Evolutionary conservation across 2,113 vertebrate species (phyloP).

Genomic region (Scomber japonicus): DNA sequence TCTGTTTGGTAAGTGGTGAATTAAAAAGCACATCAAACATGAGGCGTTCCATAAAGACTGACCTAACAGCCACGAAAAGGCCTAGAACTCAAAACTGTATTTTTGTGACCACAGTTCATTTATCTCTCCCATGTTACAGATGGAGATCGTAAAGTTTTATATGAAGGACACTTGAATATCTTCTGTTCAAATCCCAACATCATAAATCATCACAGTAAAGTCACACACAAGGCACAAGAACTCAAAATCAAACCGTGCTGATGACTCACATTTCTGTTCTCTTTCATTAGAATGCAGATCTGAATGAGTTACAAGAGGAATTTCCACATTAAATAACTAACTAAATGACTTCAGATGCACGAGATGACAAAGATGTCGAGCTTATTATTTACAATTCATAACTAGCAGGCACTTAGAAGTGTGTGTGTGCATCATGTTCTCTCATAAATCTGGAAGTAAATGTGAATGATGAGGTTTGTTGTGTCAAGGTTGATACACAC

Average conservation of each 20-base stretch:
- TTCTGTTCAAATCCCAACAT: not conserved
- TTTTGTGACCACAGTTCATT: not conserved
- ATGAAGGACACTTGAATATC: not conserved
- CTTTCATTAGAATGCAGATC: too few species aligned
- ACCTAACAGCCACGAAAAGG: too few species aligned
- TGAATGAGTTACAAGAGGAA: too few species aligned
- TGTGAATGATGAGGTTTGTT: not conserved
- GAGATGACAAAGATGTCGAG: not conserved
- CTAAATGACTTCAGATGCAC: too few species aligned
- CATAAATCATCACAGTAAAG: not conserved
- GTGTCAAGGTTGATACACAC: too few species aligned
- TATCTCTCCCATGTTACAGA: not conserved
- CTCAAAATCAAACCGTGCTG: not conserved
- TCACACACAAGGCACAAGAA: too few species aligned
- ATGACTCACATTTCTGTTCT: not conserved
- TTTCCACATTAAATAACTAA: too few species aligned
- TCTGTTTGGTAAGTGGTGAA: not conserved
- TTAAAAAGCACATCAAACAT: not conserved
- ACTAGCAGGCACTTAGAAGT: not conserved
- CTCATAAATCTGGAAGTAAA: not conserved
- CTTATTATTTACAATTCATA: conserved; percentile 2
- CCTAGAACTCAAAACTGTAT: not conserved
- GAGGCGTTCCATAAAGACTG: too few species aligned
- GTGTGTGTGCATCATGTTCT: not conserved
- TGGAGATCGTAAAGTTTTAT: not conserved